Base-by-base conservation (phyloP, 92 coral and sea anemone species). In the Blastomussa wellsi region DNA sequence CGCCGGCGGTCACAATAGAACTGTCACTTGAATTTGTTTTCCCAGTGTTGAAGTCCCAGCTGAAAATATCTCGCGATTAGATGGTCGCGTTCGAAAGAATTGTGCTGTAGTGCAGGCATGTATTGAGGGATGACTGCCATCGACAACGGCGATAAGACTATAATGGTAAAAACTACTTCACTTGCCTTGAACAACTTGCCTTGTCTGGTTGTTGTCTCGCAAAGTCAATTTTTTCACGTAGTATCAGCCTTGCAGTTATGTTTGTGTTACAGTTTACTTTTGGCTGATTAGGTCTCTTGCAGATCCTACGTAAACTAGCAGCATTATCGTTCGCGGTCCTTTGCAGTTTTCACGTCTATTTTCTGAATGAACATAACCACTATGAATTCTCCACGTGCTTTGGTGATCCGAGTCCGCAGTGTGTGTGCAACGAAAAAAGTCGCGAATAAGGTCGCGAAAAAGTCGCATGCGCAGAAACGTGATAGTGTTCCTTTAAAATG, bases 31-130 rank as follows among this genome's bases (percentile, higher is more conserved):
- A n/a, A n/a, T n/a, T n/a, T n/a, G n/a, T n/a, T 88, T 72, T 88
- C 91, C 72, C 80, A 78, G 52, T 88, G 78, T 52, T 88, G 77
- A 49, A 82, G 84, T 51, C 91, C 87, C 83, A 88, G 75, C 42
- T 60, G 86, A 75, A 80, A 87, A 82, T 87, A 80, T 82, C 73
- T 51, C 82, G 66, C 90, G 76, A 88, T 69, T 26, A 88, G 83
- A 64, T 83, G 52, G 78, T 88, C 81, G 57, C 88, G 78, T 49
- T 78, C 64, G 51, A 44, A 44, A 60, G 57, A 74, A 66, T 66
- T 82, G 57, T 78, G 86, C 35, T 79, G 86, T 87, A 52, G 64
- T 53, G 86, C 81, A 28, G 90, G 90, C 53, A 87, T 47, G 17
- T 87, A 87, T 41, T 32, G 90, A 76, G 64, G 81, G 52, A 62